Conservation (phyloP, 2,888 invertebrate genomes). For the Lampropteryx suffumata region DNA sequence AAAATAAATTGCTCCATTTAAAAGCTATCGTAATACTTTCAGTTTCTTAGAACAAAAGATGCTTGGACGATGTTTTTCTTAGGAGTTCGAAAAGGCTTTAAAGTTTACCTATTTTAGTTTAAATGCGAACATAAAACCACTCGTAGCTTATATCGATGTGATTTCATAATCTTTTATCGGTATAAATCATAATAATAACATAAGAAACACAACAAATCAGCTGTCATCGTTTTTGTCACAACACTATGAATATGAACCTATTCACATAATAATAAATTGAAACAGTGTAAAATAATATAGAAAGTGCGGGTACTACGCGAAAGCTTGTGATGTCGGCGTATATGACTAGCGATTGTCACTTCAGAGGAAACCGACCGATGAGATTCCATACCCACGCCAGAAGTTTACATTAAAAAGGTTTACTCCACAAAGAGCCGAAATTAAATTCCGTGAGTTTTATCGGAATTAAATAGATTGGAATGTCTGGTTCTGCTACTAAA, state of each 20-base stretch:
- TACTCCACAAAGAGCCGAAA: too few relatives aligned
- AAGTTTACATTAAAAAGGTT: constrained; percentile 37
- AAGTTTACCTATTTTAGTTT: constrained; percentile 14
- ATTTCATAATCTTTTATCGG: constrained; percentile 54
- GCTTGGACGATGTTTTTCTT: constrained; percentile 28
- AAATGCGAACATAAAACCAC: constrained; percentile 29
- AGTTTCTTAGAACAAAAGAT: constrained; percentile 39
- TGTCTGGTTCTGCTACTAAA: too few relatives aligned
- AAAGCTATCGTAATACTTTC: constrained; percentile 58
- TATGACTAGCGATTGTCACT: constrained; percentile 73
- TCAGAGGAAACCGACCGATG: constrained; percentile 60
- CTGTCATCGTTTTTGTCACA: constrained; percentile 54
- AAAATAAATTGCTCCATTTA: constrained; percentile 68
- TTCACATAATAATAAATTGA: too few relatives aligned
- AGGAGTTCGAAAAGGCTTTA: constrained; percentile 15
- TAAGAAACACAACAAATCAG: constrained; percentile 54
- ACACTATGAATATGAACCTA: constrained; percentile 31
- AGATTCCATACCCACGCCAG: constrained; percentile 57
- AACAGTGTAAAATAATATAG: too few relatives aligned
- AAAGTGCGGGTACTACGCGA: constrained; percentile 22
- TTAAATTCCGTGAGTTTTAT: too few relatives aligned
- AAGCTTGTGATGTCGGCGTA: constrained; percentile 71
- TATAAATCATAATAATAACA: constrained; percentile 45
- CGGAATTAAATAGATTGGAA: too few relatives aligned
- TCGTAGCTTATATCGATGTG: constrained; percentile 40